These are phyloP conservation scores for Terrapene triunguis DNA, from an alignment of 2,113 vertebrate species.

Conservation along the genomic window DNA sequence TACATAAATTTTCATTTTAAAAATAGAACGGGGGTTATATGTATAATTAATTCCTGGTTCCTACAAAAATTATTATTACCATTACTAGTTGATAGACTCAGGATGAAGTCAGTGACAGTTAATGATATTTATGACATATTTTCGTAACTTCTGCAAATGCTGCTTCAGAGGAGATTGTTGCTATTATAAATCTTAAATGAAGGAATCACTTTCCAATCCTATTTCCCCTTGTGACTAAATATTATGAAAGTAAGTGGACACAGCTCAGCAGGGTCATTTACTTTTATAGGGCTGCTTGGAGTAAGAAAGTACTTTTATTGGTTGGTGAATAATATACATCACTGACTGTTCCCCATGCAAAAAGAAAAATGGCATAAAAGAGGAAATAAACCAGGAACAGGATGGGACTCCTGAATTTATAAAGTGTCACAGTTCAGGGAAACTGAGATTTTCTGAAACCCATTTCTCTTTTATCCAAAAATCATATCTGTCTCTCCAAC, in stretches of 20 bases:
- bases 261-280: slow-evolving; percentile 36
- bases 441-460: background rate
- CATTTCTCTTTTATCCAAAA: background rate
- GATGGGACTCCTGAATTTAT: background rate
- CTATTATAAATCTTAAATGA: slow-evolving; percentile 47
- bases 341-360: background rate
- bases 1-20: slow-evolving; percentile 48
- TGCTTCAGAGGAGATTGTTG: slow-evolving; percentile 5
- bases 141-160: slow-evolving; percentile 53
- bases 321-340: slow-evolving; percentile 4
- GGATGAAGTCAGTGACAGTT: slow-evolving; percentile 48
- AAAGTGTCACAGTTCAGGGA: background rate
- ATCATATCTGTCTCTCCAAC: background rate
- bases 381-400: background rate
- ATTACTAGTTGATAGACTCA: slow-evolving; percentile 52
- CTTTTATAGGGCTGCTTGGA: slow-evolving; percentile 49
- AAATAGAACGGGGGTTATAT: slow-evolving; percentile 34
- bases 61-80: slow-evolving; percentile 61
- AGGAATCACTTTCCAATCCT: slow-evolving; percentile 15
- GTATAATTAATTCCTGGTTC: slow-evolving; percentile 57
- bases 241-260: slow-evolving; percentile 32
- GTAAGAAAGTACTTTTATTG: slow-evolving; percentile 27
- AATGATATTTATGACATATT: slow-evolving; percentile 53
- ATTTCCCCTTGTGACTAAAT: slow-evolving; percentile 34
- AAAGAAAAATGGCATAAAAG: slow-evolving; percentile 22